Base-by-base conservation (phyloP, 2,113 vertebrate genomes). In the Menura novaehollandiae region DNA sequence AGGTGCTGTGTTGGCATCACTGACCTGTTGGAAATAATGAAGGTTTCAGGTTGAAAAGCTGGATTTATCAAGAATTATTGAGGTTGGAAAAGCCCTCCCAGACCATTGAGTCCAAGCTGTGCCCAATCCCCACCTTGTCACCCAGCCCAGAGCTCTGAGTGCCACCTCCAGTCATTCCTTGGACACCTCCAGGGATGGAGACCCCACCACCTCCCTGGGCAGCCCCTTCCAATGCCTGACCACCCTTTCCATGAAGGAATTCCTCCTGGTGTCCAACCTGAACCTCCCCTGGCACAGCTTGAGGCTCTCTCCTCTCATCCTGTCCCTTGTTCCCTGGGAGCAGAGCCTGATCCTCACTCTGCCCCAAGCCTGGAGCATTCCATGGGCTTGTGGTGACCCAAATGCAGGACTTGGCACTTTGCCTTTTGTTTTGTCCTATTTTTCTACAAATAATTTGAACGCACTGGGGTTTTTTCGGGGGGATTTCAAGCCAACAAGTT, bases 131-230 rank as follows among this genome's bases (percentile, higher is more conserved):
- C 41, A 44, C 63, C 63, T 33, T 44, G 63, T 44, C 41, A n/a
- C 41, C 41, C 41, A 43, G 39, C 39, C 19, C 62, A 43, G 62
- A 44, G 62, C 30, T 0, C 62, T 44, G 20, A 64, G 62, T 64
- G 63, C 41, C 63, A 44, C 15, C 0, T 23, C 41, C 63, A 66
- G 63, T 7, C 0, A 1, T 44, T 44, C 30, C 41, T 8, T 8
- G 62, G 63, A 22, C 63, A 23, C 30, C 41, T 44, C 21, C 41
- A 33, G 41, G 30, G 41, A 33, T 17, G 30, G 63, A 41, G 0
- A 33, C 41, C 23, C 30, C 63, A 66, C 23, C 39, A 44, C 7
- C 30, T 32, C 21, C 63, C 30, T 32, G 62, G 30, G 30, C 62
- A 44, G 39, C 58, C 11, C 35, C 6, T 44, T 5, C 62, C 62